A percentile compares a stretch with the other conserved stretches of the same genome.
Conservation (phyloP, 2,797 vertebrate species). For the Peromyscus aztecus region DNA sequence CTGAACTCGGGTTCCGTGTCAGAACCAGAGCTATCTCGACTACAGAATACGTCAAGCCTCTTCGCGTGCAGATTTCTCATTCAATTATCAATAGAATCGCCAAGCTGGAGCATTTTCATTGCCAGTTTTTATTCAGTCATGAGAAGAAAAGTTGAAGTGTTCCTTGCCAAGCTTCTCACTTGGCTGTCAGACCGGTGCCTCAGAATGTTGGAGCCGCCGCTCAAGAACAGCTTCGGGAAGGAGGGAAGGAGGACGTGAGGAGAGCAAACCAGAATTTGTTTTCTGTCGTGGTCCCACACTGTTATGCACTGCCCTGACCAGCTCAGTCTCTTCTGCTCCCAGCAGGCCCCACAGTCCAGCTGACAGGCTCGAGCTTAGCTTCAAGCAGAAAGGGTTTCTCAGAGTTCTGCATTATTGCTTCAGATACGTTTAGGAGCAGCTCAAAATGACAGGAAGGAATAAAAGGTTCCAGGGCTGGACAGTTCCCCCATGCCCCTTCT, state of each 20-base stretch:
- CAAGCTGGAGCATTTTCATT: slow-evolving; percentile 53
- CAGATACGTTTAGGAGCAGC: neutral
- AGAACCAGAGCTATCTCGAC: slow-evolving; percentile 31
- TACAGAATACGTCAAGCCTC: slow-evolving; percentile 38
- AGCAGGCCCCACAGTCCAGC: neutral
- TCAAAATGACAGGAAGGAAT: slow-evolving; percentile 5
- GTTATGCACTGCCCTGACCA: no score
- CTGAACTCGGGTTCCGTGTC: neutral
- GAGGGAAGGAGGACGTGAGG: fast-evolving
- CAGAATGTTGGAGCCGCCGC: slow-evolving; percentile 16
- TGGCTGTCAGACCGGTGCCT: slow-evolving; percentile 26
- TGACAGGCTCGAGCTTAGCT: neutral
- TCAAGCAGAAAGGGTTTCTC: slow-evolving; percentile 8
- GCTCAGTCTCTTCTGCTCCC: neutral
- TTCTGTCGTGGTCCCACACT: neutral
- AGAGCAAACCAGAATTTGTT: neutral
- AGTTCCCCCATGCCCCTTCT: neutral
- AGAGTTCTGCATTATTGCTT: neutral
- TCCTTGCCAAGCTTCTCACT: slow-evolving; percentile 2
- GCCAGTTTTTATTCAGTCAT: slow-evolving; percentile 16
- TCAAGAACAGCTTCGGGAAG: neutral
- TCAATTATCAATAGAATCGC: slow-evolving; percentile 35
- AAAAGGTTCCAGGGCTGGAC: neutral
- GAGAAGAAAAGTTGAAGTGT: slow-evolving; percentile 34
- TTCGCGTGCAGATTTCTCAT: neutral